Base-by-base conservation (phyloP, 2,888 invertebrate genomes). In the Nymphalis polychloros region DNA sequence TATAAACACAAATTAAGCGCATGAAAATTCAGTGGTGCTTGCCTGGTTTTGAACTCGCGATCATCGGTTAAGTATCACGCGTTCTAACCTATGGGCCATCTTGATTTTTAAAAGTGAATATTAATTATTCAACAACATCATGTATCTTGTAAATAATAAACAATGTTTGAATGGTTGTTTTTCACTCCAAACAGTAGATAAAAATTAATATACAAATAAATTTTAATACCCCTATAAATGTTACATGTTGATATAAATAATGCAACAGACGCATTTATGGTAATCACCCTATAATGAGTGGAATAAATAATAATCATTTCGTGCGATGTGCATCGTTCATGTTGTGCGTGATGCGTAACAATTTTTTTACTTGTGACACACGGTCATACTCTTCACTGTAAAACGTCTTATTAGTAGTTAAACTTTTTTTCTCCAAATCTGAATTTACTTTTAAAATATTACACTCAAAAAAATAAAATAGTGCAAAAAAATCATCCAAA, bases 251-350 rank as follows among this genome's bases (percentile, higher is more conserved):
- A 62, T 57, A 83, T 85, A 84, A 86, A 87, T 87, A 84, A 85
- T 83, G 80, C 81, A 84, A 83, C 69, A 77, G 76, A 70, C 77
- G 79, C 79, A 78, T 86, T 84, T 82, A 87, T 85, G 84, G 77
- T 86, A 88, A 89, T 90, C 83, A 87, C 79, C 79, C 79, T 78
- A 81, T 87, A 88, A 89, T 86, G 85, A 88, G 83, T 76, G 80
- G 80, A 81, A 81, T 82, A 82, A 81, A 81, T 81, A 82, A 84
- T 84, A 84, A 84, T 84, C 85, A 84, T 87, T 84, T 84, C 73
- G 75, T 76, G 75, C 69, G 72, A 75, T 73, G 76, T 75, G 73
- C 75, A 73, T 72, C 73, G 70, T 57, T 72, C 72, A 78, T 77
- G 75, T 65, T 63, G 76, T 79, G 77, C 79, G 79, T 79, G 79